phyloP scores from a whole-genome alignment of 2,888 invertebrate genomes.

The Nomada fucata region DNA sequence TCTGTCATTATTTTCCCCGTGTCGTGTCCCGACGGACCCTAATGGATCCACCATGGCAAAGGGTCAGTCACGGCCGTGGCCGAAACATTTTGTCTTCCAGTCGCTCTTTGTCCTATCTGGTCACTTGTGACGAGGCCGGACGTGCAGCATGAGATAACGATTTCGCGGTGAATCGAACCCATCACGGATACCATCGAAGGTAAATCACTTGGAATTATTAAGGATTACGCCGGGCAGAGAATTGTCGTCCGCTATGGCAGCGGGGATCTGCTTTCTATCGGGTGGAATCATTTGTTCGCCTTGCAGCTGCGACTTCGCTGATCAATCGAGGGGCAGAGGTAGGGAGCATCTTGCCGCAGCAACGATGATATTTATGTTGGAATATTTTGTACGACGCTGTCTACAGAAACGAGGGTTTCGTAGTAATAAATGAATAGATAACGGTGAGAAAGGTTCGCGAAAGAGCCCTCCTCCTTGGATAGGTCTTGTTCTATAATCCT shows the following conservation, averaged over 20 bases:
- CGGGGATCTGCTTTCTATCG: too few relatives aligned
- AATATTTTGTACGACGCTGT: too few relatives aligned
- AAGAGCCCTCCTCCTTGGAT: too few relatives aligned
- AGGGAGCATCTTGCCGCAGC: too few relatives aligned
- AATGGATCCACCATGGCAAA: conserved; percentile 54
- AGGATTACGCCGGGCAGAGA: conserved; percentile 45
- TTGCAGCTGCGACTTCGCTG: neutral
- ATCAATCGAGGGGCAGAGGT: neutral
- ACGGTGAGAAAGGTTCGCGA: too few relatives aligned
- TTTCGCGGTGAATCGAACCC: conserved; percentile 48
- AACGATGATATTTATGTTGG: too few relatives aligned
- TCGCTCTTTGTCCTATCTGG: conserved; percentile 19
- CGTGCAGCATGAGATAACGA: conserved; percentile 41
- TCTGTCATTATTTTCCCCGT: conserved; percentile 64
- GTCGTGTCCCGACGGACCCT: conserved; percentile 44
- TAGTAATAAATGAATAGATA: too few relatives aligned
- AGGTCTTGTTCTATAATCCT: too few relatives aligned
- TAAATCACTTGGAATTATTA: conserved; percentile 61
- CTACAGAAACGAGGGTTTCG: too few relatives aligned
- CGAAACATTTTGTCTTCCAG: conserved; percentile 51
- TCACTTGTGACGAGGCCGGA: conserved; percentile 18
- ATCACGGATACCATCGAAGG: conserved; percentile 33
- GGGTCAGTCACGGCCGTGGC: conserved; percentile 23
- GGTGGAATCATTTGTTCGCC: conserved; percentile 12
- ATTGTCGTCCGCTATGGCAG: neutral